Percentiles rank a stretch among this genome's conserved stretches.
phyloP scores from a whole-genome alignment of 2,797 vertebrate species.

The Gastrophryne carolinensis region DNA sequence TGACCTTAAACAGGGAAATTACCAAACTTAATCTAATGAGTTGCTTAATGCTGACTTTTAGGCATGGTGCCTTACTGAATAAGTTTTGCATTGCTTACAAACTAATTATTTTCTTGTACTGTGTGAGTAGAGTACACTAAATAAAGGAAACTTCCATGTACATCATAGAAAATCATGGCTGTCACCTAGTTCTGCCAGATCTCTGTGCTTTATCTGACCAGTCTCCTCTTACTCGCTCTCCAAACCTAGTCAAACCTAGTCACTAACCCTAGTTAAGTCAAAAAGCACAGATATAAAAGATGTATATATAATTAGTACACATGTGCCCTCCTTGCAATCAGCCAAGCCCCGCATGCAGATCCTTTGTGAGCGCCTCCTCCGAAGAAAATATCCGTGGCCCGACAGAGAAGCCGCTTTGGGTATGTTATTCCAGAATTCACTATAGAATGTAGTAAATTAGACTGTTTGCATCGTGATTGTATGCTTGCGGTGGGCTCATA shows the following conservation, averaged over 20 bases:
- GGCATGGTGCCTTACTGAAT: background rate
- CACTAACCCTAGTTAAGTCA: constrained; percentile 72
- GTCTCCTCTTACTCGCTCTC: constrained; percentile 63
- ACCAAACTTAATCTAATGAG: background rate
- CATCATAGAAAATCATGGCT: constrained; percentile 62
- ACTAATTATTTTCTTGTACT: background rate
- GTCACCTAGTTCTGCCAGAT: constrained; percentile 61
- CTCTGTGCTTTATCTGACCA: constrained; percentile 60
- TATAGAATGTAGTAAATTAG: constrained; percentile 54
- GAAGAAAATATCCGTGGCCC: constrained; percentile 95
- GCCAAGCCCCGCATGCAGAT: constrained; percentile 99
- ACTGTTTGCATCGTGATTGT: constrained; percentile 22
- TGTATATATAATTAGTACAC: constrained; percentile 81
- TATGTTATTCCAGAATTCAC: constrained; percentile 78
- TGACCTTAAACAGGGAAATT: constrained; percentile 15
- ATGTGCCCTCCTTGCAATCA: constrained; percentile 96
- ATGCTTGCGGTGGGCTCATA: too few relatives aligned
- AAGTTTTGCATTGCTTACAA: background rate
- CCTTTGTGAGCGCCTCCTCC: constrained; percentile 98
- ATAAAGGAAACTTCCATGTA: constrained; percentile 53
- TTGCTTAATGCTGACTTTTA: constrained; percentile 22
- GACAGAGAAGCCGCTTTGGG: constrained; percentile 93
- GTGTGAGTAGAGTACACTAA: constrained; percentile 12
- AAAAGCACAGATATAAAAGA: constrained; percentile 68
- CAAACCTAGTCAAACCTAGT: too few relatives aligned